Evolutionary conservation across 2,113 vertebrate species (phyloP), one percentile per base, ranked within the genome.

Genomic region (Carassius carassius): DNA sequence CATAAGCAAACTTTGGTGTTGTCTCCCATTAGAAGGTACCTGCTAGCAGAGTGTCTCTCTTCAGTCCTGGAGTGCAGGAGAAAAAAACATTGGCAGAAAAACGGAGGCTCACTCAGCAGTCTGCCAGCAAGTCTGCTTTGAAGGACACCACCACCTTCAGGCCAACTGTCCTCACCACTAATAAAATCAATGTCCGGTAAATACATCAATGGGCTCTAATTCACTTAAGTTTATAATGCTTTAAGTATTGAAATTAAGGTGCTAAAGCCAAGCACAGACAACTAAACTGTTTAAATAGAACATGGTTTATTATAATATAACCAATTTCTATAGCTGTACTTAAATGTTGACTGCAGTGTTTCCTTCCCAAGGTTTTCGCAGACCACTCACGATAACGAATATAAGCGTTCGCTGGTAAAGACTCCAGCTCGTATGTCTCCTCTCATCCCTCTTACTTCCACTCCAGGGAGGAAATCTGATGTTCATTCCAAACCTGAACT

Each of bases 181-280:
- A 94, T 76, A 97, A 96, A 93, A 96, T 97, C 92, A 99, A 96
- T 0, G 96, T 99, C 89, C 95, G 97, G 98, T 98, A 93, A 89
- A 51, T 65, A 16, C 41, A 41, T 41, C 41, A 41, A 41, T 7
- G n/a, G 35, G 5, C 23, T 54, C 41, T 58, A 14, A n/a, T 37
- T 51, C 16, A 1, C 49, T 51, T 16, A 51, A 1, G 49, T 51
- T 51, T 74, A 41, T 25, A 74, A 74, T 49, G 41, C n/a, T 73
- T 72, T 73, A 47, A 73, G 21, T 73, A 14, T 47, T 73, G 3
- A 23, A 21, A 44, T 73, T 7, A 12, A 47, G 41, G 37, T 47
- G 70, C 12, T 73, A 14, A 23, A 47, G 41, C 41, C n/a, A 41
- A 41, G 67, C 9, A 25, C 25, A 25, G n/a, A 47, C 14, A 32